Evolutionary conservation across 2,888 invertebrate genomes (phyloP).

Genomic region (Girardia tigrina): DNA sequence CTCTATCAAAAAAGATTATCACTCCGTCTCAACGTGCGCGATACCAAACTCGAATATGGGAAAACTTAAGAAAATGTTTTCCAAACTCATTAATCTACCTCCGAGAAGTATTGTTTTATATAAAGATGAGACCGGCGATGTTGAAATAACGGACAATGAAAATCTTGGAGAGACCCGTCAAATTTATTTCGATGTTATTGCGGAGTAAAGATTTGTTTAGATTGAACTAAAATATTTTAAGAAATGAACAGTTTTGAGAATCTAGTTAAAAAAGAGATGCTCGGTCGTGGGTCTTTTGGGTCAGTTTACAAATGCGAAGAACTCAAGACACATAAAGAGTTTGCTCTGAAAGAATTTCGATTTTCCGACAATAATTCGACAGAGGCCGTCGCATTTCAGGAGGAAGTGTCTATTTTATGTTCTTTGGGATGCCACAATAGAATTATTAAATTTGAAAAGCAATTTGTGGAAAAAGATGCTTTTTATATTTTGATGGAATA

Average conservation of each 20-base stretch:
- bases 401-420: constrained; percentile 46
- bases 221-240: not conserved
- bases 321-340: constrained; percentile 48
- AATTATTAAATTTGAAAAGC: constrained; percentile 51
- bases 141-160: not conserved
- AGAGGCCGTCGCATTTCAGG: not conserved
- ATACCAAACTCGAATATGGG: too few species aligned
- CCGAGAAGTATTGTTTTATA: not conserved
- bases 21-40: too few species aligned
- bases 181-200: too few species aligned
- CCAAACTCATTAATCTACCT: not conserved
- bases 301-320: constrained; percentile 51
- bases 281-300: constrained; percentile 51
- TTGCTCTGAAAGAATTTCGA: constrained; percentile 46
- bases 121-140: not conserved
- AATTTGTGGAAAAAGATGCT: constrained; percentile 43
- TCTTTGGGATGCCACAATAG: constrained; percentile 47
- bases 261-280: not conserved
- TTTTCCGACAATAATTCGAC: not conserved
- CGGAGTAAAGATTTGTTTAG: not conserved
- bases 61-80: too few species aligned
- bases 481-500: constrained; percentile 53
- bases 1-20: too few species aligned
- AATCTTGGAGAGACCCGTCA: too few species aligned
- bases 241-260: not conserved